Evolutionary conservation across 2,797 vertebrate genomes (phyloP), one percentile per base, ranked within the genome.

Genomic region (Enteromius afrohamiltoni): DNA sequence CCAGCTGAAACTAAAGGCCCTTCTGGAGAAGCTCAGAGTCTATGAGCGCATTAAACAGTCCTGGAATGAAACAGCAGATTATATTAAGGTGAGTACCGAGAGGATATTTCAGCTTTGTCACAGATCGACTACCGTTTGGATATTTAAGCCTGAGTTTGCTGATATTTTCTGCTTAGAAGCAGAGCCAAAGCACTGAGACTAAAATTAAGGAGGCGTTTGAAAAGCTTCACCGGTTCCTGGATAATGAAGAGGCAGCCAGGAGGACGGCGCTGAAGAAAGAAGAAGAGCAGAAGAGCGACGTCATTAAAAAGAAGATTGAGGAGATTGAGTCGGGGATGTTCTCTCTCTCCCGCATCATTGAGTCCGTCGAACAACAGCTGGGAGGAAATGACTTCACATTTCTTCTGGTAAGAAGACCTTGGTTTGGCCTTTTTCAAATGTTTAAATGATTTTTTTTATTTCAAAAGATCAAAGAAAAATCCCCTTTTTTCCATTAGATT

Each of bases 181-280:
- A 89, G 58, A 80, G 80, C 14, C 62, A 82, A 2, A 58, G 64
- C 34, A 83, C 87, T 40, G 86, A 87, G 67, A 49, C 29, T 14
- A n/a, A 78, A 62, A 87, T 89, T 11, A 87, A 80, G 60, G 62
- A 26, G 1, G 67, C 55, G 53, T 89, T 88, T 85, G 51, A 85
- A 64, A 86, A 84, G 51, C 81, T 89, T 79, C 88, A 87, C 60
- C 86, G 86, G 83, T 89, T 89, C 49, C 87, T 89, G n/a, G 67
- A 82, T 64, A 79, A 84, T 29, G 87, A 89, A 85, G 87, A 89
- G 55, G 80, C 83, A 9, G 49, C 78, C 42, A 81, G 85, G 34
- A 49, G 87, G 21, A 69, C 42, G n/a, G 67, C 77, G 4, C 75
- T 89, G 31, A 87, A 67, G 62, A 79, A 78, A 29, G 87, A 87